phyloP scores from a whole-genome alignment of 2,888 invertebrate species.

The Epinotia bilunana region DNA sequence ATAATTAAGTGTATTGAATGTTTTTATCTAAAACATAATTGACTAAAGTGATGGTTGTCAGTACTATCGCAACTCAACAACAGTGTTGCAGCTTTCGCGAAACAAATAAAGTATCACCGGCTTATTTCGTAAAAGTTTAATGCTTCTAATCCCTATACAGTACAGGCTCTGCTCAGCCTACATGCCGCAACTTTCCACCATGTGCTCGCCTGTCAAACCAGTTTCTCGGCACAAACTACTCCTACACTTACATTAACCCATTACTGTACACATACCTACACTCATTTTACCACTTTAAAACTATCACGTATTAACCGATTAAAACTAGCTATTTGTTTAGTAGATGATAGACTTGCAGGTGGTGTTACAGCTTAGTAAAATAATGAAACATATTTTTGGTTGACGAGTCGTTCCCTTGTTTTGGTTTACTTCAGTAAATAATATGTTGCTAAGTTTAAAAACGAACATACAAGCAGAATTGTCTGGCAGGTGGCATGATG shows the following conservation, averaged over 20 bases:
- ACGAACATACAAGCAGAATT: not conserved
- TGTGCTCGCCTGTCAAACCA: conserved; percentile 63
- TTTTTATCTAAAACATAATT: too few relatives aligned
- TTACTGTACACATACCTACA: conserved; percentile 40
- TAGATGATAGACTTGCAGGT: conserved; percentile 15
- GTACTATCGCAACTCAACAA: not conserved
- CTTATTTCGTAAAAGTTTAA: conserved; percentile 28
- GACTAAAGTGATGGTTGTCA: not conserved
- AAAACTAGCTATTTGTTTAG: conserved; percentile 23
- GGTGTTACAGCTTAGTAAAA: not conserved
- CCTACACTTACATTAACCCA: conserved; percentile 50
- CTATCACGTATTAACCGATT: conserved; percentile 7
- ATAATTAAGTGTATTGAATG: too few relatives aligned
- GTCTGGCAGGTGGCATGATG: conserved; percentile 13
- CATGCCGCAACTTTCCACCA: conserved; percentile 69
- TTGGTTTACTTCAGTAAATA: not conserved
- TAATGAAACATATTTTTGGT: not conserved
- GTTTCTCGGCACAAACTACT: conserved; percentile 51
- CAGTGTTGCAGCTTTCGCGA: conserved; percentile 23
- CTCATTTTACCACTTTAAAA: conserved; percentile 45
- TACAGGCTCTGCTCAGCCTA: conserved; percentile 49
- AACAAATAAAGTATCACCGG: conserved; percentile 20
- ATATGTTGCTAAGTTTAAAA: not conserved
- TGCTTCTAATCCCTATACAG: conserved; percentile 23
- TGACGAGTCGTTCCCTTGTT: not conserved